Percentiles rank a stretch among this genome's conserved stretches.
Conservation (phyloP, 2,113 vertebrate species). For the Triplophysa siluroides region DNA sequence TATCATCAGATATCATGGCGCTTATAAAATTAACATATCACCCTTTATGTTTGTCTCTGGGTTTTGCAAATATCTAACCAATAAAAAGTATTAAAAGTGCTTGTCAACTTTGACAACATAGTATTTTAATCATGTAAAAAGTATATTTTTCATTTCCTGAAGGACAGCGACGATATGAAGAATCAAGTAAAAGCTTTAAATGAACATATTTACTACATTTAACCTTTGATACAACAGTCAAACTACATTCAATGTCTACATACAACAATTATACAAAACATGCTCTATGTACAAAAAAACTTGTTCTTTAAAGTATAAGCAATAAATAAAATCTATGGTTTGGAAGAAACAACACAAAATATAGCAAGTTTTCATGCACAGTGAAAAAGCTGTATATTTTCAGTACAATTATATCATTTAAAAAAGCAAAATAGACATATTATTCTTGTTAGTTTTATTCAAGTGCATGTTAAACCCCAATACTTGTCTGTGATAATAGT, state of each 20-base stretch:
- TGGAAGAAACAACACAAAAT: neutral
- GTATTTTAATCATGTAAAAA: too few relatives aligned
- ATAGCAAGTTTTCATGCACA: neutral
- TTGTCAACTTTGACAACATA: too few relatives aligned
- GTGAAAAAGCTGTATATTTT: neutral
- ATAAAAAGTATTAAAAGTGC: too few relatives aligned
- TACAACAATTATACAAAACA: slow-evolving; percentile 48
- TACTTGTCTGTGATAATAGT: neutral
- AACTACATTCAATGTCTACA: slow-evolving; percentile 37
- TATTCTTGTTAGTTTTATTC: slow-evolving; percentile 5
- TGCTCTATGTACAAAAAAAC: slow-evolving; percentile 40
- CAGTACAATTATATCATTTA: neutral
- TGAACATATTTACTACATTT: slow-evolving; percentile 33
- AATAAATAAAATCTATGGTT: slow-evolving; percentile 44
- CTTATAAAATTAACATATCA: neutral
- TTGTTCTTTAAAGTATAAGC: slow-evolving; percentile 21
- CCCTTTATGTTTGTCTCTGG: too few relatives aligned
- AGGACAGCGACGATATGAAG: neutral
- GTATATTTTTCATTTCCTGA: too few relatives aligned
- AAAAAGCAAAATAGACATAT: neutral
- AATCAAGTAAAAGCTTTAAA: neutral
- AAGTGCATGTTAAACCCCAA: neutral
- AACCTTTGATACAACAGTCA: slow-evolving; percentile 4
- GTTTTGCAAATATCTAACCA: too few relatives aligned
- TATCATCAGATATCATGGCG: neutral